Evolutionary conservation across 2,113 vertebrate species (phyloP).

Genomic region (Scatophagus argus): DNA sequence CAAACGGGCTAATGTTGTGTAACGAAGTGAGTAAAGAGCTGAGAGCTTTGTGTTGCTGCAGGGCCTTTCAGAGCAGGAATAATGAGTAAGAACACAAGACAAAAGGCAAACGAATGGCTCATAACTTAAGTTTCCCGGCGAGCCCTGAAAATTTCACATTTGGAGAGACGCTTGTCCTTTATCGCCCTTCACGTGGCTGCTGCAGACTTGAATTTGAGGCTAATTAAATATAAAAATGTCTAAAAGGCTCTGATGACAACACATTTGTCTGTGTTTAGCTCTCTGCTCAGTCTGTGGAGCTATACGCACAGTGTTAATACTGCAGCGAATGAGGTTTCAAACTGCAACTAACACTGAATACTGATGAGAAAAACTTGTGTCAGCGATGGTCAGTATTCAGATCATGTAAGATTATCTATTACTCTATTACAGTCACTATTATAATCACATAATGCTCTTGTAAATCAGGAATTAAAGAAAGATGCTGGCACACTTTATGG

Average conservation of each 20-base stretch:
- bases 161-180: constrained; percentile 11
- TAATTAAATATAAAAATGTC: neutral
- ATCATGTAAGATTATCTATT: neutral
- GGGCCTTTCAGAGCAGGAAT: constrained; percentile 14
- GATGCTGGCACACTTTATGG: too few species aligned
- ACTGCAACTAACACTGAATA: neutral
- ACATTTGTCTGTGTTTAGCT: neutral
- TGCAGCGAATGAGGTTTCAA: neutral
- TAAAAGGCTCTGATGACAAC: neutral
- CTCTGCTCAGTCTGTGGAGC: neutral
- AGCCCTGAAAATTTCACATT: neutral
- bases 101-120: constrained; percentile 36
- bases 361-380: neutral
- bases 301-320: neutral
- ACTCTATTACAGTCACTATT: neutral
- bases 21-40: constrained; percentile 31
- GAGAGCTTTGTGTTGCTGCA: constrained; percentile 4
- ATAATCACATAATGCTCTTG: neutral
- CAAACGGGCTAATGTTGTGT: constrained; percentile 6
- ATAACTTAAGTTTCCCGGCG: constrained; percentile 40
- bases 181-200: neutral
- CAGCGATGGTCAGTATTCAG: too few species aligned
- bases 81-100: constrained; percentile 37
- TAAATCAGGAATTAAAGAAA: neutral
- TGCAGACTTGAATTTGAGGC: constrained; percentile 32